These are phyloP conservation scores for Sebastes trivittatus DNA, from an alignment of 2,797 vertebrate genomes.

Conservation along the genomic window DNA sequence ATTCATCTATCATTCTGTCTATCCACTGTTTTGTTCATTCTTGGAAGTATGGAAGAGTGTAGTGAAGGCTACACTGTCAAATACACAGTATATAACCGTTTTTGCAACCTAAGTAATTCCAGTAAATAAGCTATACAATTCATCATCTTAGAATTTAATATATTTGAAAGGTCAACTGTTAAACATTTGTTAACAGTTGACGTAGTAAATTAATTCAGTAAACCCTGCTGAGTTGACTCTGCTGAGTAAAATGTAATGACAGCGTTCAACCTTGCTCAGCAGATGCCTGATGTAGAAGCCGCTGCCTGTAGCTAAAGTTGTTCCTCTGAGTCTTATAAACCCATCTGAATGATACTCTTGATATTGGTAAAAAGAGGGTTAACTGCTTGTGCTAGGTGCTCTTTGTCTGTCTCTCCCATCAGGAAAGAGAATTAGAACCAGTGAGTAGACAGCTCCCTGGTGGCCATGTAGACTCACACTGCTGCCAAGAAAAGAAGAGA, in stretches of 20 bases:
- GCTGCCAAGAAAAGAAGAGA: slow-evolving; percentile 45
- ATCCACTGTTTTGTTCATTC: not conserved
- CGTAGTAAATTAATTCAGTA: not conserved
- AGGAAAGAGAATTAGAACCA: slow-evolving; percentile 11
- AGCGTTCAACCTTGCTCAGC: not conserved
- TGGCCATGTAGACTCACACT: slow-evolving; percentile 13
- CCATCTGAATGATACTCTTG: not conserved
- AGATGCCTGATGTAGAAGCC: not conserved
- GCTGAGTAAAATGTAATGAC: slow-evolving; percentile 1
- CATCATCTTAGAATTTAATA: not conserved
- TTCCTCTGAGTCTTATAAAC: slow-evolving; percentile 8
- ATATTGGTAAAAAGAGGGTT: slow-evolving; percentile 15
- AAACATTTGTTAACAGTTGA: not conserved
- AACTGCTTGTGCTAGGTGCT: slow-evolving; percentile 8
- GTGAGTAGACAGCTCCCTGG: slow-evolving; percentile 40
- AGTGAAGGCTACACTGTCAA: not conserved
- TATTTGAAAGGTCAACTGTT: not conserved
- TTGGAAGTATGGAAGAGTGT: not conserved
- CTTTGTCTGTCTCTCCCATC: slow-evolving; percentile 22
- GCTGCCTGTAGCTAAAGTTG: slow-evolving; percentile 4
- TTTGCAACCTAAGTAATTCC: not conserved
- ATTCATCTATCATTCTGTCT: not conserved
- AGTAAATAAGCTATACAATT: no score
- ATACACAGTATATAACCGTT: not conserved
- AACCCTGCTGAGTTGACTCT: not conserved